Percentiles rank a stretch among this genome's conserved stretches.
Conservation (phyloP, 2,797 vertebrate species). For the Poeciliopsis paucimaculata region DNA sequence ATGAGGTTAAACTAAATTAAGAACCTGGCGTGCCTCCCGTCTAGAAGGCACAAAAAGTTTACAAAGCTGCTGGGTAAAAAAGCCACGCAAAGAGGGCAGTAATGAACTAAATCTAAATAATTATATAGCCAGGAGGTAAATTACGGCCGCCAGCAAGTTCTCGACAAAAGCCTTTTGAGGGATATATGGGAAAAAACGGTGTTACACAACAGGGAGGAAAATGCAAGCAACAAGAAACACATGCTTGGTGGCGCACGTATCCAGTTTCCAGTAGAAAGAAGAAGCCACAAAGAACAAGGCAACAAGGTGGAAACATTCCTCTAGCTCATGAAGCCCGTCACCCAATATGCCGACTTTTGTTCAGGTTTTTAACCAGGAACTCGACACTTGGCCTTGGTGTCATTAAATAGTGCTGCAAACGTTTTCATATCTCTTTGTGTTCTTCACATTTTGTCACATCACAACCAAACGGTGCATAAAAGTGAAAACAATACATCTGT, state of each 20-base stretch:
- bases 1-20: slow-evolving; percentile 38
- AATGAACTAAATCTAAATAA: slow-evolving; percentile 65
- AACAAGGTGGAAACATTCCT: slow-evolving; percentile 76
- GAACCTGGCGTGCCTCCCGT: slow-evolving; percentile 18
- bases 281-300: slow-evolving; percentile 56
- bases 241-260: slow-evolving; percentile 65
- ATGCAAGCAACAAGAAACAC: slow-evolving; percentile 70
- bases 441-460: not conserved
- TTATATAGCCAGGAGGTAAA: slow-evolving; percentile 62
- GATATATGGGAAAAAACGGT: slow-evolving; percentile 50
- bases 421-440: not conserved
- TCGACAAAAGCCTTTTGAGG: slow-evolving; percentile 74
- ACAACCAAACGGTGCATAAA: not conserved
- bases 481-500: not conserved
- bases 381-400: slow-evolving; percentile 35
- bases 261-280: slow-evolving; percentile 66
- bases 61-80: slow-evolving; percentile 8
- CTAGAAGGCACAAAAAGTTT: slow-evolving; percentile 24
- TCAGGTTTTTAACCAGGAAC: slow-evolving; percentile 63
- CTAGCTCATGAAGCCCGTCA: slow-evolving; percentile 61
- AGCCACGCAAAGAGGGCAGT: slow-evolving; percentile 11
- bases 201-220: slow-evolving; percentile 56
- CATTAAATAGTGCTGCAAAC: slow-evolving; percentile 19
- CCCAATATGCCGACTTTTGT: slow-evolving; percentile 65
- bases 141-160: slow-evolving; percentile 50